Evolutionary conservation across 2,113 vertebrate genomes (phyloP).

Genomic region (Varanus salvator): DNA sequence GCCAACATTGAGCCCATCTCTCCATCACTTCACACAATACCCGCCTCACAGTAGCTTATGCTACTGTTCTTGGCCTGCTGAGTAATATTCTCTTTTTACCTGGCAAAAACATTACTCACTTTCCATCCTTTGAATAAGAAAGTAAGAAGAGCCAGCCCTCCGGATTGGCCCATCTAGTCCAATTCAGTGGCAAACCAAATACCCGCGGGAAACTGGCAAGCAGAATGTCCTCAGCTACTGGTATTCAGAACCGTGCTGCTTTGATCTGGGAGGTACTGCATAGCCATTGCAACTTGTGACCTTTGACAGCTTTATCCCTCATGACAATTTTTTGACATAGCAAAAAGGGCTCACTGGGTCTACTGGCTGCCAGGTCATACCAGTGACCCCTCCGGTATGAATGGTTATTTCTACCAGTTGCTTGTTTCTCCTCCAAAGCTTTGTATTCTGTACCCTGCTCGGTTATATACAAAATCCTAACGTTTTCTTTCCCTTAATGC

Average conservation of each 20-base stretch:
- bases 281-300: not conserved
- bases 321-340: not conserved
- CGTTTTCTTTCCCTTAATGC: not conserved
- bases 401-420: not conserved
- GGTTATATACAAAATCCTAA: not conserved
- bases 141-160: too few relatives aligned
- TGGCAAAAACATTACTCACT: not conserved
- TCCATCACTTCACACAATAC: not conserved
- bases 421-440: not conserved
- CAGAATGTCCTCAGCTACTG: too few relatives aligned
- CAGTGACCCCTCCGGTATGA: not conserved
- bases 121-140: not conserved
- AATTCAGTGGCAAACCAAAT: too few relatives aligned
- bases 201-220: too few relatives aligned
- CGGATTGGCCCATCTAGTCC: too few relatives aligned
- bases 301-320: not conserved
- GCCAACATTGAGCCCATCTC: not conserved
- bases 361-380: not conserved
- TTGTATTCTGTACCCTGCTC: not conserved
- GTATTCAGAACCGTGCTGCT: too few relatives aligned
- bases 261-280: not conserved
- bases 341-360: too few relatives aligned
- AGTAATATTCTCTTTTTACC: not conserved
- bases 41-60: not conserved
- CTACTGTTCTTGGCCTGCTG: not conserved